phyloP scores from a whole-genome alignment of 2,113 vertebrate genomes.

The Corvus hawaiiensis region DNA sequence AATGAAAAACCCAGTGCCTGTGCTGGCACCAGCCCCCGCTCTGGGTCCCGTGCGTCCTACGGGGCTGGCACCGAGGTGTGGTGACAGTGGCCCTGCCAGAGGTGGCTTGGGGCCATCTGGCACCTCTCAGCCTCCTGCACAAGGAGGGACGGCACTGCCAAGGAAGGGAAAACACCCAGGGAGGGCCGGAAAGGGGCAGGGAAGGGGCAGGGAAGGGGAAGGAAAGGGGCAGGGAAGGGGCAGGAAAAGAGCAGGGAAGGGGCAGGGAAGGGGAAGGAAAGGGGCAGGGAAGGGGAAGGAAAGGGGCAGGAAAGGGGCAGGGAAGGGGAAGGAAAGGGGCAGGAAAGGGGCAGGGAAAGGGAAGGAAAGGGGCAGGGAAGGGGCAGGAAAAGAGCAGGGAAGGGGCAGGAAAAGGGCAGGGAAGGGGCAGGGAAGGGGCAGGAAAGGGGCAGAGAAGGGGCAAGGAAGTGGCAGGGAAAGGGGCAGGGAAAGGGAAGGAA shows the following conservation, averaged over 20 bases:
- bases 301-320: neutral
- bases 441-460: too few species aligned
- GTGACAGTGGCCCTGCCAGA: fast-evolving
- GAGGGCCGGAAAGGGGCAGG: neutral
- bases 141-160: too few species aligned
- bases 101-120: neutral
- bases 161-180: neutral
- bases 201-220: neutral
- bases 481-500: neutral
- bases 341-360: neutral
- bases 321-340: neutral
- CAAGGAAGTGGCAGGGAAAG: neutral
- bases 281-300: too few species aligned
- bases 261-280: too few species aligned
- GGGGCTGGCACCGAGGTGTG: neutral
- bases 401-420: neutral
- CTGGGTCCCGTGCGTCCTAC: neutral
- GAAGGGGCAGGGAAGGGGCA: neutral
- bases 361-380: neutral
- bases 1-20: fast-evolving
- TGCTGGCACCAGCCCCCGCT: fast-evolving
- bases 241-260: too few species aligned
- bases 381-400: too few species aligned
- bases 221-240: too few species aligned
- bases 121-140: neutral